Evolutionary conservation across 2,113 vertebrate species (phyloP).

Genomic region (Ellobius talpinus): DNA sequence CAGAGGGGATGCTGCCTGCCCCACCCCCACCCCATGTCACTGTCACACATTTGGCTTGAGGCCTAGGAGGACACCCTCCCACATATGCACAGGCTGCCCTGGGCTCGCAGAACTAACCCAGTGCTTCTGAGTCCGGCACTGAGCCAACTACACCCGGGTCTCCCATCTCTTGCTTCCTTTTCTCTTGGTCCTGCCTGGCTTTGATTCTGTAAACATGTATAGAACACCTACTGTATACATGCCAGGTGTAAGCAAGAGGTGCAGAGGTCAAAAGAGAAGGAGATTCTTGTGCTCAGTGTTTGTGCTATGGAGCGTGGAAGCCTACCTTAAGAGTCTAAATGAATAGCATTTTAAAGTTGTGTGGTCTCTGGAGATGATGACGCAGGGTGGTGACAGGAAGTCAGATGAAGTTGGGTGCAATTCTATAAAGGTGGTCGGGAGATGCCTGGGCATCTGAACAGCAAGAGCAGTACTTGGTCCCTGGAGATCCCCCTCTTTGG

Average conservation of each 20-base stretch:
- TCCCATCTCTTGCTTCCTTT: not conserved
- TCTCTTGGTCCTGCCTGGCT: not conserved
- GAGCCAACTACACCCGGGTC: fast-evolving
- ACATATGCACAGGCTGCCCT: fast-evolving
- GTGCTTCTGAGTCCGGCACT: not conserved
- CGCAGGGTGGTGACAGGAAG: fast-evolving
- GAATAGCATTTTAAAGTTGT: not conserved
- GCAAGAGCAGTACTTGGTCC: fast-evolving
- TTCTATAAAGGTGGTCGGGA: not conserved
- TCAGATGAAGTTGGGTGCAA: not conserved
- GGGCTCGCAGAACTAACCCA: fast-evolving
- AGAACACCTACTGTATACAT: not conserved
- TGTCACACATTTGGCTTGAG: fast-evolving
- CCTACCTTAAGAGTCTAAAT: not conserved
- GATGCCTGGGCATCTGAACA: not conserved
- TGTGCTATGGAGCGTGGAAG: not conserved
- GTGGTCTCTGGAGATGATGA: not conserved
- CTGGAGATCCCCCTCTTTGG: not conserved
- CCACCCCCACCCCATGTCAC: fast-evolving
- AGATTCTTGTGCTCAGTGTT: not conserved
- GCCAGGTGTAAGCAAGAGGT: too few species aligned
- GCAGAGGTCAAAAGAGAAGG: not conserved
- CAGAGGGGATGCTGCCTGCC: not conserved
- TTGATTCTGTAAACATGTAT: not conserved
- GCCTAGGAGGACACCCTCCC: not conserved